Evolutionary conservation across 2,888 invertebrate species (phyloP).

Genomic region (Tethea ocularis): DNA sequence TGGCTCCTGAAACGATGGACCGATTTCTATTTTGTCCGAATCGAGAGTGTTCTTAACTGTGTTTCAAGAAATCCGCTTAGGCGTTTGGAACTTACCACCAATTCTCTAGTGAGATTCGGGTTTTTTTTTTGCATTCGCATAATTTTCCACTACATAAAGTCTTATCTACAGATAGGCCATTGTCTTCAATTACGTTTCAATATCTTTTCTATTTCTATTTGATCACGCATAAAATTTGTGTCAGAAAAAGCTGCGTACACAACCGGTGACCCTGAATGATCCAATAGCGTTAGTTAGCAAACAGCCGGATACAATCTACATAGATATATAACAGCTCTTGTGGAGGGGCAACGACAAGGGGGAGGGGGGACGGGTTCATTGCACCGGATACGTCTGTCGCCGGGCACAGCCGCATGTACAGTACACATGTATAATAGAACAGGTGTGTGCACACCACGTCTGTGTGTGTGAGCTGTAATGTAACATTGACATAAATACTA

Average conservation of each 20-base stretch:
- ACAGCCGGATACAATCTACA: conserved; percentile 51
- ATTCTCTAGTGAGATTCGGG: too few species aligned
- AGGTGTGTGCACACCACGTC: conserved; percentile 57
- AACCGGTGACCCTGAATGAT: conserved; percentile 54
- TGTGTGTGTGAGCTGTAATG: conserved; percentile 67
- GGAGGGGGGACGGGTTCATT: conserved; percentile 71
- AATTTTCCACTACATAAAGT: background rate
- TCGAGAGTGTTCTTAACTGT: too few species aligned
- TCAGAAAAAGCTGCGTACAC: conserved; percentile 41
- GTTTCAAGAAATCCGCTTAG: too few species aligned
- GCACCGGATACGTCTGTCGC: conserved; percentile 81
- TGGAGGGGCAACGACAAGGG: conserved; percentile 40
- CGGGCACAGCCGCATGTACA: conserved; percentile 54
- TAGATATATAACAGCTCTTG: conserved; percentile 46
- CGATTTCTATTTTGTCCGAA: too few species aligned
- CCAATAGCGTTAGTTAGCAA: conserved; percentile 55
- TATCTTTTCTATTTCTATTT: conserved; percentile 12
- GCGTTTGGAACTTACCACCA: too few species aligned
- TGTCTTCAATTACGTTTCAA: conserved; percentile 6
- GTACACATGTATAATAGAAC: conserved; percentile 58
- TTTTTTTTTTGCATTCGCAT: too few species aligned
- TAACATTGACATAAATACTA: conserved; percentile 82
- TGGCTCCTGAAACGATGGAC: too few species aligned
- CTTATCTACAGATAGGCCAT: background rate
- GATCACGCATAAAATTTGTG: conserved; percentile 11